These are phyloP conservation scores for Allolobophora icterica DNA, from an alignment of 2,888 invertebrate genomes.

Conservation along the genomic window DNA sequence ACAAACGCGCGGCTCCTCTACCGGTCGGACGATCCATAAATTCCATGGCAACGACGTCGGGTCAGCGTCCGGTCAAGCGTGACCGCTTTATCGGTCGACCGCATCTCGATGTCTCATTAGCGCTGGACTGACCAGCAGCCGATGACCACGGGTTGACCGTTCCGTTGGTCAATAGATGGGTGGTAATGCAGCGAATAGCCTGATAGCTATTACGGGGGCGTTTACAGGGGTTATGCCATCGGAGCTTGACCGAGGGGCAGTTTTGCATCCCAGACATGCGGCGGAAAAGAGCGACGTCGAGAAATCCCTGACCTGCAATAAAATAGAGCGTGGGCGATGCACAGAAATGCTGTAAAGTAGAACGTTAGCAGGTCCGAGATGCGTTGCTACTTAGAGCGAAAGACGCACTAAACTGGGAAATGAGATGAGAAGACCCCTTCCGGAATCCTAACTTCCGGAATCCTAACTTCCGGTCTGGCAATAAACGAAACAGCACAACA, in stretches of 20 bases:
- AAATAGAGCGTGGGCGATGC: background rate
- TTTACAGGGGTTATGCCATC: background rate
- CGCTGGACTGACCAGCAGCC: background rate
- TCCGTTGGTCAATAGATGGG: background rate
- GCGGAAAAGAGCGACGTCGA: background rate
- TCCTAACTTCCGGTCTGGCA: too few species aligned
- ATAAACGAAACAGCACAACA: too few species aligned
- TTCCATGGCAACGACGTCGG: background rate
- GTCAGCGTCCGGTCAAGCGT: background rate
- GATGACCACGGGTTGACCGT: background rate
- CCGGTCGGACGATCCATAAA: background rate
- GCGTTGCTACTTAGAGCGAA: background rate
- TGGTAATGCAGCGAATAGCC: background rate
- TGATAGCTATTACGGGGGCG: background rate
- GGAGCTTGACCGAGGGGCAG: background rate
- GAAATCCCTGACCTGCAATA: background rate
- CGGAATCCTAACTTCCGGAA: too few species aligned
- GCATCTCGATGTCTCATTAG: constrained; percentile 26
- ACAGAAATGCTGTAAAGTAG: background rate
- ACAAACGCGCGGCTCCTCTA: background rate
- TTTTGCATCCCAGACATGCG: constrained; percentile 9
- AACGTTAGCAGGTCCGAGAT: background rate
- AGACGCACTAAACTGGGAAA: background rate
- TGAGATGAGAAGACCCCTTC: too few species aligned
- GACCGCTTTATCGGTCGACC: constrained; percentile 22